phyloP scores from a whole-genome alignment of 1,140 invertebrate genomes.

The Magallana gigas region DNA sequence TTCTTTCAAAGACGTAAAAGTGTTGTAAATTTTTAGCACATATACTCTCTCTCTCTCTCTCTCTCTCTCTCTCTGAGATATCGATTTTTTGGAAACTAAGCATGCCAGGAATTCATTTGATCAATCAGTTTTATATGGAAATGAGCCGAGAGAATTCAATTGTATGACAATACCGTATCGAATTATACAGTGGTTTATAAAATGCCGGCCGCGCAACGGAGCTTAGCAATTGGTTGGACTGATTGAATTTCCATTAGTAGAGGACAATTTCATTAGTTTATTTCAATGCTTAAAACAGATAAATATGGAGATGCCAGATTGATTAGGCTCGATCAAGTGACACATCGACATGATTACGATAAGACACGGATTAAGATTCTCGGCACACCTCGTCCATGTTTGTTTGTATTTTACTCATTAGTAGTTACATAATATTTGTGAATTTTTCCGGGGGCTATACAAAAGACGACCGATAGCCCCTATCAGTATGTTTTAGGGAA shows the following conservation, averaged over 20 bases:
- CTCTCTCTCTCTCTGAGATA: not conserved
- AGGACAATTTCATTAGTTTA: constrained; percentile 18
- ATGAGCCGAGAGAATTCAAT: constrained; percentile 19
- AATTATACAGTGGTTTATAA: constrained; percentile 5
- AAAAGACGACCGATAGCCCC: not conserved
- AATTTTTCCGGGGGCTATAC: not conserved
- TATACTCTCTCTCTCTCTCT: not conserved
- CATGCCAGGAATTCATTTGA: not conserved
- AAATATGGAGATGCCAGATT: not conserved
- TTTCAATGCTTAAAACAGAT: not conserved
- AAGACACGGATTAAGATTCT: not conserved
- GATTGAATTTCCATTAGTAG: constrained; percentile 19
- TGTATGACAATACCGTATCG: constrained; percentile 23
- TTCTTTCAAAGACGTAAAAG: not conserved
- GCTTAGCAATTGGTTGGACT: not conserved
- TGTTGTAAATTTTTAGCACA: not conserved
- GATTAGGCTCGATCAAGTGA: not conserved
- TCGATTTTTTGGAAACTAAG: not conserved
- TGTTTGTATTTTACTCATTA: constrained; percentile 32
- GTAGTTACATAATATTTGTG: constrained; percentile 23
- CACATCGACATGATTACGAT: constrained; percentile 2
- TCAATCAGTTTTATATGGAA: constrained; percentile 21
- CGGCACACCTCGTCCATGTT: not conserved
- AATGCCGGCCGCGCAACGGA: not conserved
- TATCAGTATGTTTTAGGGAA: not conserved